Conservation (phyloP, 2,113 vertebrate species). For the Mugil cephalus region DNA sequence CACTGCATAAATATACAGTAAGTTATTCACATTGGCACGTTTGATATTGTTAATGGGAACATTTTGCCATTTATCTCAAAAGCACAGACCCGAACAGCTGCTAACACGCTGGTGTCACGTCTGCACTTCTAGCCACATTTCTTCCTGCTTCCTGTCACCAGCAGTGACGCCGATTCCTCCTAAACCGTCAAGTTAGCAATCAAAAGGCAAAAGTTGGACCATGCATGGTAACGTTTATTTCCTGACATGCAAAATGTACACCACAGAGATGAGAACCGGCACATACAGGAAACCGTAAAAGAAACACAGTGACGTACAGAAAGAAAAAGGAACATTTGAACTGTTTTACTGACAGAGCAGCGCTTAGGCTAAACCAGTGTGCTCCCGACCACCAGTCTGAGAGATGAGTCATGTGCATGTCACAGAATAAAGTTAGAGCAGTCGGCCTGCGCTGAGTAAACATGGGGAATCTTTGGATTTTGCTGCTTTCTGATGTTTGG, state of each 20-base stretch:
- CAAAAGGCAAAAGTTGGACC: slow-evolving; percentile 70
- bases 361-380: slow-evolving; percentile 14
- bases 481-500: slow-evolving; percentile 59
- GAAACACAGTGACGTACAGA: slow-evolving; percentile 22
- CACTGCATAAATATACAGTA: too few species aligned
- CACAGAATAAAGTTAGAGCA: slow-evolving; percentile 12
- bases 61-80: too few species aligned
- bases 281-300: slow-evolving; percentile 74
- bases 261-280: slow-evolving; percentile 81
- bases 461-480: slow-evolving; percentile 66
- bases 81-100: too few species aligned
- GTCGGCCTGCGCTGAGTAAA: slow-evolving; percentile 22
- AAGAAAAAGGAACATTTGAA: slow-evolving; percentile 42
- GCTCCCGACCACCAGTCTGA: slow-evolving; percentile 15
- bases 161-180: neutral
- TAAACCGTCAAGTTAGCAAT: neutral
- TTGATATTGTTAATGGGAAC: too few species aligned
- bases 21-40: too few species aligned
- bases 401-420: neutral
- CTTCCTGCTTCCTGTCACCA: neutral
- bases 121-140: too few species aligned
- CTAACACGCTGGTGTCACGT: too few species aligned
- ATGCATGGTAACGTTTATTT: slow-evolving; percentile 92
- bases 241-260: slow-evolving; percentile 92
- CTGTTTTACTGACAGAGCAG: slow-evolving; percentile 63